Evolutionary conservation across 64 coral and sea anemone genomes (phyloP).

Genomic region (Dendronephthya gigantea): DNA sequence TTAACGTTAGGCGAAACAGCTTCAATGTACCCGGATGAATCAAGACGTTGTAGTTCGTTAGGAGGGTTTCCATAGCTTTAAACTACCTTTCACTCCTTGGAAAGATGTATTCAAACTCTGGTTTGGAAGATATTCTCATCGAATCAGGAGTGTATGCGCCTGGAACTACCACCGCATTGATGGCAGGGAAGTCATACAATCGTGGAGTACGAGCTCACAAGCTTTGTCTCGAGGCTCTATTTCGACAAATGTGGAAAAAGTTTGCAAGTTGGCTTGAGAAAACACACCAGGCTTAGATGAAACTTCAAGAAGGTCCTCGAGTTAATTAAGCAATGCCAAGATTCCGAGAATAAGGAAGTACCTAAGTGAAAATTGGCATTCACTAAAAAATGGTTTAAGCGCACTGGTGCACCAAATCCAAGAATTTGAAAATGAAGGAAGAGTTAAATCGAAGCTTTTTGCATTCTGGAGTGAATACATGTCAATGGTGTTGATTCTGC

Average conservation of each 20-base stretch:
- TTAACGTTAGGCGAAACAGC: not conserved
- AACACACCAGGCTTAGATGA: not conserved
- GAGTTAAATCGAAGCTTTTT: not conserved
- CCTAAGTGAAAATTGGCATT: not conserved
- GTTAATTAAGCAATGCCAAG: not conserved
- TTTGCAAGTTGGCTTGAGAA: not conserved
- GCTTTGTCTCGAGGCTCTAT: not conserved
- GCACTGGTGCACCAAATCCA: not conserved
- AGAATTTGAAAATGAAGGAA: not conserved
- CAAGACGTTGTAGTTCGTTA: not conserved
- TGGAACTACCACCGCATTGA: not conserved
- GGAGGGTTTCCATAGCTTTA: slow-evolving; percentile 1
- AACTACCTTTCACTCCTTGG: not conserved
- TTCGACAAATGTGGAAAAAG: not conserved
- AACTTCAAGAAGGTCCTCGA: not conserved
- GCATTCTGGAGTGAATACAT: slow-evolving; percentile 4
- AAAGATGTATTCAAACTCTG: not conserved
- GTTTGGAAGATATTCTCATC: slow-evolving; percentile 1
- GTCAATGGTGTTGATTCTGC: not conserved
- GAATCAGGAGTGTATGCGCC: not conserved
- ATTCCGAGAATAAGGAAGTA: not conserved
- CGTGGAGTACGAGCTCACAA: not conserved
- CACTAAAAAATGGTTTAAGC: not conserved
- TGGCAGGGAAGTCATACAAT: slow-evolving; percentile 2
- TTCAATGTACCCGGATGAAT: not conserved